Conservation (phyloP, 2,888 invertebrate genomes). For the Ommatoiulus sabulosus region DNA sequence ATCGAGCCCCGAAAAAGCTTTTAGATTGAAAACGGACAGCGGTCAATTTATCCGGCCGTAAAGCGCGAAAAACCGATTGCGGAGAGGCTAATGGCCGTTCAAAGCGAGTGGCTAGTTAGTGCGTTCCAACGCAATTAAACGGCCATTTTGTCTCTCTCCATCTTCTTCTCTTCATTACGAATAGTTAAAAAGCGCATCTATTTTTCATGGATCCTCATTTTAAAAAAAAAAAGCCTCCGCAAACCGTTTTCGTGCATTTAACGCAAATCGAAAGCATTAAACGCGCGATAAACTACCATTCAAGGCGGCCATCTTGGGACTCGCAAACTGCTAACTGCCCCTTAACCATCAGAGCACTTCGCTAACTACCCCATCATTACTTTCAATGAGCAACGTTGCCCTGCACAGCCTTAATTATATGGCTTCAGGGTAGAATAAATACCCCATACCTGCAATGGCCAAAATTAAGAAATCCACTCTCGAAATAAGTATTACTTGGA, state of each 20-base stretch:
- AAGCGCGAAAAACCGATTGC: conserved; percentile 1
- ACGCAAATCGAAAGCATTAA: conserved; percentile 14
- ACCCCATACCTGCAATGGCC: too few species aligned
- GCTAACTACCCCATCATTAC: conserved; percentile 14
- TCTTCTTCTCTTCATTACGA: conserved; percentile 12
- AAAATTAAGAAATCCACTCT: too few species aligned
- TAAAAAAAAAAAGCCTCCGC: not conserved
- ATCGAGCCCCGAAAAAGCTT: not conserved
- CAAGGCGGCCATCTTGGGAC: not conserved
- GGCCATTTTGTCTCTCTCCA: not conserved
- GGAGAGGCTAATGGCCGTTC: conserved; percentile 3
- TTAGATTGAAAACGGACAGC: conserved; percentile 18
- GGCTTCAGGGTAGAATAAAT: too few species aligned
- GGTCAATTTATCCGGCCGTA: conserved; percentile 35
- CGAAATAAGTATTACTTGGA: too few species aligned
- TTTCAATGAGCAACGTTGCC: not conserved
- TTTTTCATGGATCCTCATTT: not conserved
- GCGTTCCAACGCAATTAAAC: not conserved
- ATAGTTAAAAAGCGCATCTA: conserved; percentile 13
- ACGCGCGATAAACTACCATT: not conserved
- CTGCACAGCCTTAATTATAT: not conserved
- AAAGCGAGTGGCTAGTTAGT: conserved; percentile 13
- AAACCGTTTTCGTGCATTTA: not conserved
- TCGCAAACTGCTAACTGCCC: conserved; percentile 8
- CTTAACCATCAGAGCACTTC: not conserved